Base-by-base conservation (phyloP, 2,888 invertebrate genomes). In the Taenaris catops region DNA sequence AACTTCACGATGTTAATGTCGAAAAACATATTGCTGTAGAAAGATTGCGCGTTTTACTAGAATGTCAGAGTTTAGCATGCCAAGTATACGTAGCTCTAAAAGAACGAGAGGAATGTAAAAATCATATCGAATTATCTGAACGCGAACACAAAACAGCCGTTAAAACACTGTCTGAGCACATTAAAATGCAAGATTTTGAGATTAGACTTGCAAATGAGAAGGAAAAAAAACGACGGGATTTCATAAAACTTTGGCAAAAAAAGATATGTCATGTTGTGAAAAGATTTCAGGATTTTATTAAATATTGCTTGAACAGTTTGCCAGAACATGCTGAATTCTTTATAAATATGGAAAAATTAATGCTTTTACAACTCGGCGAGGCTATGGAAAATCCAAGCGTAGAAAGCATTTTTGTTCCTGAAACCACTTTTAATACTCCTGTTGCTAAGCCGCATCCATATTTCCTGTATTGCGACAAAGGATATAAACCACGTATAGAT, bases 241-340 rank as follows among this genome's bases (percentile, higher is more conserved):
- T 75, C 16, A 56, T 55, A 27, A 53, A 44, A 16, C 51, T 68
- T 36, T 84, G 84, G 83, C 54, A 67, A 48, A 70, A 63, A 43
- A 84, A 81, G 63, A 53, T 83, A 5, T 78, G 74, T 43, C 63
- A 64, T 38, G 66, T 81, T n/a, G 65, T 84, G 7, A 81, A 76
- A 47, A 65, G 61, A 35, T 75, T 86, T 37, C 83, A 83, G 60
- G 48, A 58, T 31, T 83, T 84, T 47, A 69, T 80, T 8, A 51
- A 58, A n/a, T 79, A 71, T 43, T 73, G 72, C 37, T 44, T 86
- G n/a, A 63, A 69, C 10, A 49, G 53, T 8, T 38, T 83, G 25
- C 86, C 86, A 1, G 73, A 80, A 7, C 64, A 81, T 28, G 76
- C 78, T 1, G 83, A 83, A 1, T 84, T 83, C 51, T 83, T 86